A percentile compares a stretch with the other conserved stretches of the same genome.
Conservation (phyloP, 2,797 vertebrate species). For the Gallirallus australis region DNA sequence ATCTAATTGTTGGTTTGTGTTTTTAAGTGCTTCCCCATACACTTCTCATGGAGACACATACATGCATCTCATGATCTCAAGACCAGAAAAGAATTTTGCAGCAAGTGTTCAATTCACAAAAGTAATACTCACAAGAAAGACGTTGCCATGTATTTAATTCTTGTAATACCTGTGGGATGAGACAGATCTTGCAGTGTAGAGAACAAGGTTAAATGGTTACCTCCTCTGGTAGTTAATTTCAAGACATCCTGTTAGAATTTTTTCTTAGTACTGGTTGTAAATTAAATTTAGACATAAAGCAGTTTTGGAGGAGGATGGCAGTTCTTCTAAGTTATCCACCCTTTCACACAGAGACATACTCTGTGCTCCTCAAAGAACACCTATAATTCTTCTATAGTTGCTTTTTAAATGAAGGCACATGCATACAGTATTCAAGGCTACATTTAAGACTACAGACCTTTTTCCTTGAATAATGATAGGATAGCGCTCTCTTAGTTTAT, state of each 20-base stretch:
- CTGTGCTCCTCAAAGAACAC: background rate
- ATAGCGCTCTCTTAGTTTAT: background rate
- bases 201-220: background rate
- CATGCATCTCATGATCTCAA: background rate
- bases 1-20: background rate
- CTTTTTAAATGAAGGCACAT: background rate
- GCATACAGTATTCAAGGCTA: background rate
- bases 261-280: background rate
- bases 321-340: background rate
- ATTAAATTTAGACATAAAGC: background rate
- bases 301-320: background rate
- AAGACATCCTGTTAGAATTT: background rate
- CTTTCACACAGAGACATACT: background rate
- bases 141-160: background rate
- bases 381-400: background rate
- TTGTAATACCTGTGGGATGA: background rate
- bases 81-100: background rate
- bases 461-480: background rate
- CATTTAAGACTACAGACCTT: background rate
- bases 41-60: background rate
- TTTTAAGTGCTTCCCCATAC: background rate
- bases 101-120: background rate
- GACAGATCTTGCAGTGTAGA: background rate
- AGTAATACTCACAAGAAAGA: background rate
- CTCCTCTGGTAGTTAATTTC: background rate